Conservation (phyloP, 2,113 vertebrate species). For the Eurystomus gularis region DNA sequence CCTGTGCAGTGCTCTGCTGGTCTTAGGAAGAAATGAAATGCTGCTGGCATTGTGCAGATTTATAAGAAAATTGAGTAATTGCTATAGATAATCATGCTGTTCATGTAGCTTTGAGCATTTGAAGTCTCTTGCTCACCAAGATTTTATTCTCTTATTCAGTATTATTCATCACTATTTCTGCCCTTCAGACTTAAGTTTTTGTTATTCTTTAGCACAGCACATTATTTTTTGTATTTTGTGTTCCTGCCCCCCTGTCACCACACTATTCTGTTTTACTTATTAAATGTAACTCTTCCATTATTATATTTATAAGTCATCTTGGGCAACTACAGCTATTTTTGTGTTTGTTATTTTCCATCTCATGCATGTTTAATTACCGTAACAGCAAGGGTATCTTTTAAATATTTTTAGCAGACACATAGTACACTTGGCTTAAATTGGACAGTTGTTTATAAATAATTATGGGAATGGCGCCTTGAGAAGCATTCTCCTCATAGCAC, state of each 20-base stretch:
- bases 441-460: constrained; percentile 14
- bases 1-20: background rate
- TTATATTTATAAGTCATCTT: background rate
- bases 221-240: background rate
- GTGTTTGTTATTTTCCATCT: background rate
- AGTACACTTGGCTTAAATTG: background rate
- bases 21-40: background rate
- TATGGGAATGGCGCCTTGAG: background rate
- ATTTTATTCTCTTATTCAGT: background rate
- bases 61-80: background rate
- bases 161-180: background rate
- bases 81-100: background rate
- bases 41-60: background rate
- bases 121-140: background rate
- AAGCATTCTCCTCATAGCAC: background rate
- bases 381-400: background rate
- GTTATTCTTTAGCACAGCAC: background rate
- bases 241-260: background rate
- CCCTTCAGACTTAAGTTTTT: background rate
- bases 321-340: background rate
- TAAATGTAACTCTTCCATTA: background rate
- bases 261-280: background rate
- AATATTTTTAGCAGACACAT: constrained; percentile 20
- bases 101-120: background rate
- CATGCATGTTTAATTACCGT: background rate